A percentile compares a stretch with the other conserved stretches of the same genome.
Conservation (phyloP, 2,113 vertebrate genomes). For the Periophthalmodon schlosseri region DNA sequence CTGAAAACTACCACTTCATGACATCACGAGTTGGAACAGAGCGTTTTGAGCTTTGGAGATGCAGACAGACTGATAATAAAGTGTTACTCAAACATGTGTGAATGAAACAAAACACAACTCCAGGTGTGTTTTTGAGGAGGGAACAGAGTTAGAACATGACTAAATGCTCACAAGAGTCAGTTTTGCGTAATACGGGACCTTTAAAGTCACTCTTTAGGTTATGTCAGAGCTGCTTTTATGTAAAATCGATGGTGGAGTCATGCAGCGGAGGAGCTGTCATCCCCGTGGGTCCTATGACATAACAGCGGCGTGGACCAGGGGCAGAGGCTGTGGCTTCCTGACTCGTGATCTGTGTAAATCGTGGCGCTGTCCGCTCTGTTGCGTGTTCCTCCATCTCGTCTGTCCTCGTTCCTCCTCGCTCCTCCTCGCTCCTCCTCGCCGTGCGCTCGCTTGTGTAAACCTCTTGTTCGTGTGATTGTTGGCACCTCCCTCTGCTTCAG, state of each 20-base stretch:
- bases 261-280: not conserved
- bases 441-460: not conserved
- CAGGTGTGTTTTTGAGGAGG: too few species aligned
- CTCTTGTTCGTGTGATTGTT: not conserved
- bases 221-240: not conserved
- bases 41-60: too few species aligned
- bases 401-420: too few species aligned
- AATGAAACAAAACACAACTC: too few species aligned
- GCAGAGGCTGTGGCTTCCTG: slow-evolving; percentile 5
- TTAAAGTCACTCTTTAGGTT: not conserved
- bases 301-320: not conserved
- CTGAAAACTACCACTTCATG: too few species aligned
- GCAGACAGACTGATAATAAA: too few species aligned
- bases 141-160: too few species aligned
- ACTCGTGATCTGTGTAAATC: not conserved
- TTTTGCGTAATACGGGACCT: too few species aligned
- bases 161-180: too few species aligned
- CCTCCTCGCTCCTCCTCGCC: not conserved
- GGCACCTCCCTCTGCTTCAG: not conserved
- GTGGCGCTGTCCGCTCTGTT: not conserved
- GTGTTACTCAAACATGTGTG: too few species aligned
- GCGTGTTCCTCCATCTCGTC: not conserved
- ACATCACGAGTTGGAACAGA: too few species aligned
- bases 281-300: not conserved
- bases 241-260: not conserved